A percentile compares a stretch with the other conserved stretches of the same genome.
Evolutionary conservation across 2,113 vertebrate genomes (phyloP).

Genomic region (Rafetus swinhoei): DNA sequence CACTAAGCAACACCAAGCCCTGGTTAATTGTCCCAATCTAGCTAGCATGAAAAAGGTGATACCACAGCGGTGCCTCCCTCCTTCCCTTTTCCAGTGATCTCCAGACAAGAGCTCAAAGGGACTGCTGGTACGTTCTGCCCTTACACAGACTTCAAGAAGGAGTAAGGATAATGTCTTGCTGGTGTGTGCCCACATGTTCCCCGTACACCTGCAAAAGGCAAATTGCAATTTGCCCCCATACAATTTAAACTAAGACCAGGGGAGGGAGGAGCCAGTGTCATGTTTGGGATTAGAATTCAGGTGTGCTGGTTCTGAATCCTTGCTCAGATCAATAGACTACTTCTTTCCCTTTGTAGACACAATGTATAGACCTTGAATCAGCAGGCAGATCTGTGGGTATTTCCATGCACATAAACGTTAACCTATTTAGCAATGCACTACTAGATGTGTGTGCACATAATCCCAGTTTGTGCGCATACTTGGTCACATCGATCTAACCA

Average conservation of each 20-base stretch:
- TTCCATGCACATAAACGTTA: background rate
- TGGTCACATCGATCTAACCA: background rate
- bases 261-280: background rate
- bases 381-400: background rate
- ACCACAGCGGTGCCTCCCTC: background rate
- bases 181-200: background rate
- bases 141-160: background rate
- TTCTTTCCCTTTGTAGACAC: background rate
- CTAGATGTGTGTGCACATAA: background rate
- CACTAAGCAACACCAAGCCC: background rate
- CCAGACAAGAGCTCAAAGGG: background rate
- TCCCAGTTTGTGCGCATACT: background rate
- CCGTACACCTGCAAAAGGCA: background rate
- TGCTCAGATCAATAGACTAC: background rate
- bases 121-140: background rate
- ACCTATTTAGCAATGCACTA: background rate
- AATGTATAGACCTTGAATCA: background rate
- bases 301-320: background rate
- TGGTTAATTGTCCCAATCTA: background rate
- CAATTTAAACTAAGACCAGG: background rate
- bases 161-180: background rate
- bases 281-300: background rate
- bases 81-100: background rate
- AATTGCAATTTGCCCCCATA: background rate
- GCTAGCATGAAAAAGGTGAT: background rate